Base-by-base conservation (phyloP, 2,888 invertebrate genomes). In the Dione vanillae region DNA sequence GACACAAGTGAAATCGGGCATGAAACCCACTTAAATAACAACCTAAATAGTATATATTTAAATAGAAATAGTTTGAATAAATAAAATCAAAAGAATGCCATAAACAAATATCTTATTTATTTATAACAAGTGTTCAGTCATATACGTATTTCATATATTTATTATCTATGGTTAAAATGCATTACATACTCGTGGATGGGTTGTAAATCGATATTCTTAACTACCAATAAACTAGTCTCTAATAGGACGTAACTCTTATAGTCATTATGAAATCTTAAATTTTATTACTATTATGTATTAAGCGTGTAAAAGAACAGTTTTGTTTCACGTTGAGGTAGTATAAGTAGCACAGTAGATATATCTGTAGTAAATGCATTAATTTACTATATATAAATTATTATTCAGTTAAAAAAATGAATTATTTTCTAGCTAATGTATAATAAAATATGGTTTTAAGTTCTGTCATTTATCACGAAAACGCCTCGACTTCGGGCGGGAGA, bases 1-100 rank as follows among this genome's bases (percentile, higher is more conserved):
- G 54, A 41, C 45, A 51, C 16, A 45, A 66, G 43, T 66, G 51
- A 54, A 66, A 66, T 45, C 51, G 40, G n/a, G 45, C 59, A 45
- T 62, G 49, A 27, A 54, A 52, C 43, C 61, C 61, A 35, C n/a
- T 61, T 65, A 14, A 64, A 49, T 64, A 64, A 49, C 37, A 14
- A 64, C 19, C 35, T 5, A 49, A 16, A 47, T 64, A 37, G 14
- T 58, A 7, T 61, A 27, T 61, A 27, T 11, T 35, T 64, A 64
- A 49, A 12, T 19, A 27, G 12, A 47, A n/a, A 43, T 19, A 27
- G 27, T 27, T 27, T 27, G 27, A 27, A 27, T 27, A 27, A 5
- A 27, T 27, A 2, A 52, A 52, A 27, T 27, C 27, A 52, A 52
- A 45, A 6, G 6, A 14, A 45, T 45, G n/a, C 0, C n/a, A 47